Evolutionary conservation across 2,888 invertebrate species (phyloP).

Genomic region (Catonia carolina): DNA sequence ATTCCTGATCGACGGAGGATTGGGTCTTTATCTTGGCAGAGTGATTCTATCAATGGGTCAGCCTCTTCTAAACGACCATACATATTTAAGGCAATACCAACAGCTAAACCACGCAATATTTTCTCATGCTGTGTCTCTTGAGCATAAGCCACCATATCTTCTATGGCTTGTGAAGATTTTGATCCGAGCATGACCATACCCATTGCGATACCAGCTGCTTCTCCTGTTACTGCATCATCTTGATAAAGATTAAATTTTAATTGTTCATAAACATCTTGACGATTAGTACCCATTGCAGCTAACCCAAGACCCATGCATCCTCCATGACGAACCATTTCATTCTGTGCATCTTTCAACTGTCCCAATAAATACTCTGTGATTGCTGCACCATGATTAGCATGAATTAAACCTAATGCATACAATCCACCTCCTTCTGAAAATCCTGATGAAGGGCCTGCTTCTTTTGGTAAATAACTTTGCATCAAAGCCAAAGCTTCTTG

Average conservation of each 20-base stretch:
- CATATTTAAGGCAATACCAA: slow-evolving; percentile 95
- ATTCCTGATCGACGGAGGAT: slow-evolving; percentile 92
- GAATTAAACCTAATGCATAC: slow-evolving; percentile 94
- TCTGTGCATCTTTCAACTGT: slow-evolving; percentile 92
- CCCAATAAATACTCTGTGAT: slow-evolving; percentile 93
- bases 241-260: slow-evolving; percentile 95
- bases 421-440: slow-evolving; percentile 91
- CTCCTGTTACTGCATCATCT: slow-evolving; percentile 98
- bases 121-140: slow-evolving; percentile 98
- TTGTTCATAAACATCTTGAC: slow-evolving; percentile 93
- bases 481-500: slow-evolving; percentile 93
- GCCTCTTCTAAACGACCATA: slow-evolving; percentile 96
- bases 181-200: slow-evolving; percentile 99
- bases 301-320: slow-evolving; percentile 95
- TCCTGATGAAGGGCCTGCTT: slow-evolving; percentile 85
- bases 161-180: slow-evolving; percentile 77
- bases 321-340: slow-evolving; percentile 95
- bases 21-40: slow-evolving; percentile 90
- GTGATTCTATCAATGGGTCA: slow-evolving; percentile 82
- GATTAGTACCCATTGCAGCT: slow-evolving; percentile 96
- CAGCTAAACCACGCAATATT: slow-evolving; percentile 91
- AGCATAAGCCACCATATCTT: slow-evolving; percentile 92
- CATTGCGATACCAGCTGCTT: slow-evolving; percentile 98
- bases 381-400: slow-evolving; percentile 96
- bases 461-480: slow-evolving; percentile 97